Evolutionary conservation across 1,140 invertebrate species (phyloP).

Genomic region (Papilio glaucus): DNA sequence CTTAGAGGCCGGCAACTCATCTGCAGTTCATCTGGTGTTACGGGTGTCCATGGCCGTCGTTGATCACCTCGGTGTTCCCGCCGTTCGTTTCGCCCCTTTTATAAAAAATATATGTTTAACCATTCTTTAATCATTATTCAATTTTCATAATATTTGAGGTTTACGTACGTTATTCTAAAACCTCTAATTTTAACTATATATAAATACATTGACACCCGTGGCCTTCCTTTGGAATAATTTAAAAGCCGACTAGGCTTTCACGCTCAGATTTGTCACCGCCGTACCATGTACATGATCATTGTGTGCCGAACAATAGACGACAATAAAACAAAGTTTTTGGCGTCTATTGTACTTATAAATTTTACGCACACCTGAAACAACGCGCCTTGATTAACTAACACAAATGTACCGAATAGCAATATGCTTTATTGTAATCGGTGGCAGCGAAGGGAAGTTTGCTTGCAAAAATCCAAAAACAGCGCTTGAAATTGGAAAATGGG

Average conservation of each 20-base stretch:
- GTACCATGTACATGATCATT: conserved; percentile 38
- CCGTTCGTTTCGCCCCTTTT: too few relatives aligned
- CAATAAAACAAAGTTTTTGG: conserved; percentile 34
- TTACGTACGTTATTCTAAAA: too few relatives aligned
- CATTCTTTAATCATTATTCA: too few relatives aligned
- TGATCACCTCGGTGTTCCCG: too few relatives aligned
- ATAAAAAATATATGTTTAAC: too few relatives aligned
- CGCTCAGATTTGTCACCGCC: not conserved
- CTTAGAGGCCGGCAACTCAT: too few relatives aligned
- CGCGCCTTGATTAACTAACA: not conserved
- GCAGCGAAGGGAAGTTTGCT: conserved; percentile 43
- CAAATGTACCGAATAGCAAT: conserved; percentile 38
- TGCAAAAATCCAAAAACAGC: conserved; percentile 64
- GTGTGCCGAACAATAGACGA: conserved; percentile 38
- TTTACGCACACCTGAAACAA: conserved; percentile 6
- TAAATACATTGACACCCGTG: too few relatives aligned
- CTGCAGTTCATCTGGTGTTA: too few relatives aligned
- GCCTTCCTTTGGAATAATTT: too few relatives aligned
- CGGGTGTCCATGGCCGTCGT: too few relatives aligned
- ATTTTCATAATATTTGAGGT: too few relatives aligned
- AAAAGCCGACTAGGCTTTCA: not conserved
- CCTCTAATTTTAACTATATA: too few relatives aligned
- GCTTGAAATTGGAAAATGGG: conserved; percentile 64
- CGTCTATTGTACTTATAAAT: conserved; percentile 15
- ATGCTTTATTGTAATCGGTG: conserved; percentile 40